These are phyloP conservation scores for Himalopsyche kuldschensis DNA, from an alignment of 2,888 invertebrate genomes.

Conservation along the genomic window DNA sequence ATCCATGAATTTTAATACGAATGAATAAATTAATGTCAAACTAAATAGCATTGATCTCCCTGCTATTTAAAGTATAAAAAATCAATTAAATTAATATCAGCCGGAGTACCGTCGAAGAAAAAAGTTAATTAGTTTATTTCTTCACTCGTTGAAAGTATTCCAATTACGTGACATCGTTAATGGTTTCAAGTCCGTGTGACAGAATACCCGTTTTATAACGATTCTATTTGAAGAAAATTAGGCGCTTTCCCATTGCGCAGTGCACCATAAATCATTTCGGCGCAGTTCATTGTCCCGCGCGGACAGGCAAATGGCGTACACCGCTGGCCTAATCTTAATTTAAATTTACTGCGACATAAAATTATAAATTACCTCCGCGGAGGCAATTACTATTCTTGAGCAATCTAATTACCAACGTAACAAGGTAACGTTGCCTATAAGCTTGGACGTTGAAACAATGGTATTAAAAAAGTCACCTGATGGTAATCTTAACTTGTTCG, in stretches of 20 bases:
- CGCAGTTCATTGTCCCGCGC: background rate
- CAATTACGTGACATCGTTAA: background rate
- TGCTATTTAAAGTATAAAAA: too few species aligned
- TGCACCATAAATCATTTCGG: background rate
- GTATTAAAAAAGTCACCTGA: conserved; percentile 25
- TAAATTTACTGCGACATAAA: conserved; percentile 35
- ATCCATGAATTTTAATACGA: too few species aligned
- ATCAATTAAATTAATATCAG: too few species aligned
- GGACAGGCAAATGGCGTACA: background rate
- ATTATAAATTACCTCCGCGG: conserved; percentile 25
- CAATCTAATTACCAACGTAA: conserved; percentile 23
- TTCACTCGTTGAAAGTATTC: too few species aligned
- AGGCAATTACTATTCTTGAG: conserved; percentile 21
- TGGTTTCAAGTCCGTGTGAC: background rate
- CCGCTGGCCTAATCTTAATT: conserved; percentile 30
- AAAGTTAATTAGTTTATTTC: background rate
- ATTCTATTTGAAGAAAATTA: conserved; percentile 6
- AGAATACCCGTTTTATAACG: background rate
- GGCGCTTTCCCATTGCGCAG: conserved; percentile 19
- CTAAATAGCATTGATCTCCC: too few species aligned
- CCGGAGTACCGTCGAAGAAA: too few species aligned
- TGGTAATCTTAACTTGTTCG: conserved; percentile 9
- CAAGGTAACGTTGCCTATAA: conserved; percentile 2
- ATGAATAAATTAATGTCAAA: too few species aligned
- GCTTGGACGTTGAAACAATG: conserved; percentile 25